Evolutionary conservation across 2,797 vertebrate species (phyloP).

Genomic region (Heliangelus exortis): DNA sequence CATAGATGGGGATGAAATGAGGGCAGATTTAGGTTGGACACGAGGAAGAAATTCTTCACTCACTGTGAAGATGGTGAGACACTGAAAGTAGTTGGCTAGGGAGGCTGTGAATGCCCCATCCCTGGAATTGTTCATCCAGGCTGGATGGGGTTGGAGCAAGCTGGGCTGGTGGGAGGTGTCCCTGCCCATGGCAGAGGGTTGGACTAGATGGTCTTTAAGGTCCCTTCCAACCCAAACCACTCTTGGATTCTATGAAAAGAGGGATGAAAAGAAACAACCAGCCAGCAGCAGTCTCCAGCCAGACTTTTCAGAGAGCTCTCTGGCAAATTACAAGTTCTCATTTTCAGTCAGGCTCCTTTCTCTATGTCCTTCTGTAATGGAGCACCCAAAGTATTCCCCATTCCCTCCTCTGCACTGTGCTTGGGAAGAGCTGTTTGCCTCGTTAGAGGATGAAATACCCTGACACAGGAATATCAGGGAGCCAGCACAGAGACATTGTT

Average conservation of each 20-base stretch:
- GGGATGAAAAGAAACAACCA: neutral
- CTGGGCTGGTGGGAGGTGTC: too few relatives aligned
- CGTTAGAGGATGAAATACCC: neutral
- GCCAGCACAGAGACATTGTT: neutral
- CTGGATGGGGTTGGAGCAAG: too few relatives aligned
- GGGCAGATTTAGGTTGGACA: too few relatives aligned
- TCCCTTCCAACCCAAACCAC: too few relatives aligned
- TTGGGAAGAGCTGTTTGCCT: neutral
- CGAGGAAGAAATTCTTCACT: too few relatives aligned
- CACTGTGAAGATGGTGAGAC: too few relatives aligned
- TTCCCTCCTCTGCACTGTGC: neutral
- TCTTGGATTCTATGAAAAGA: too few relatives aligned
- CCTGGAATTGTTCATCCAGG: too few relatives aligned
- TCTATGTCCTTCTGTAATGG: fast-evolving
- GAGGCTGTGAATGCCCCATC: too few relatives aligned
- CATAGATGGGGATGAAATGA: neutral
- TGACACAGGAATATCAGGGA: neutral
- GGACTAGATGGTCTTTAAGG: too few relatives aligned
- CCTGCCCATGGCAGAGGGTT: too few relatives aligned
- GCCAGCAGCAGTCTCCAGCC: neutral
- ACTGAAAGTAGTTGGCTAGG: too few relatives aligned
- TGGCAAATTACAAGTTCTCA: neutral
- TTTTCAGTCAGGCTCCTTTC: neutral
- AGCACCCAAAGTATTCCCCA: neutral
- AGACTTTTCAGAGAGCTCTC: neutral